Conservation (phyloP, 2,113 vertebrate species). For the Synchiropus splendidus region DNA sequence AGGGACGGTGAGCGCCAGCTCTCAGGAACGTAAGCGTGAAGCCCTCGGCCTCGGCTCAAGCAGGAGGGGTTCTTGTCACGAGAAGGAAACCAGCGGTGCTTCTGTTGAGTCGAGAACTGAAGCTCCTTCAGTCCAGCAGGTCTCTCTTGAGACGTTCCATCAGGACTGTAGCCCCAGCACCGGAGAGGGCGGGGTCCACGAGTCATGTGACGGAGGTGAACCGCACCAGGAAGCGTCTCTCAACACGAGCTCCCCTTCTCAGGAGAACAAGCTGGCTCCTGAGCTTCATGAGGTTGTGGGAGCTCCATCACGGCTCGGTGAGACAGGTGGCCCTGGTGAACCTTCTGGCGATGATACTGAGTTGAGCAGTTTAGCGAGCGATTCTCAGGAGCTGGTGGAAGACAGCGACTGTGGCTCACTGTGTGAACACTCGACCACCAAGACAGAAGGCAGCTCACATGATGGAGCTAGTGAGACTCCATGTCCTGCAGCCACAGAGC, state of each 20-base stretch:
- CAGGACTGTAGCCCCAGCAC: constrained; percentile 1
- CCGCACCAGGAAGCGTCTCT: constrained; percentile 4
- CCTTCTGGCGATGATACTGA: neutral
- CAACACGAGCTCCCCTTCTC: neutral
- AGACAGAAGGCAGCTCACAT: too few species aligned
- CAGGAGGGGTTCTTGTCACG: neutral
- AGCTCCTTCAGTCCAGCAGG: neutral
- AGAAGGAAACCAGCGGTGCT: constrained; percentile 4
- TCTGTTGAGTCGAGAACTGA: too few species aligned
- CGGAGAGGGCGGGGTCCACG: constrained; percentile 1
- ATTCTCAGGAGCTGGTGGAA: neutral
- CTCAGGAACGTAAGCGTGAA: too few species aligned
- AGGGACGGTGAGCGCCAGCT: too few species aligned
- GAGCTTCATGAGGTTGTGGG: constrained; percentile 27
- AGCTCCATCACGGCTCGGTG: constrained; percentile 1
- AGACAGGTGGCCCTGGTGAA: constrained; percentile 6
- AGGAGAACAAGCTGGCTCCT: constrained; percentile 12
- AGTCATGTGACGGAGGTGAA: constrained; percentile 18
- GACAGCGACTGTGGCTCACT: neutral
- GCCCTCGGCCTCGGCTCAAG: too few species aligned
- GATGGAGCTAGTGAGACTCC: constrained; percentile 37
- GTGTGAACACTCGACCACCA: constrained; percentile 12
- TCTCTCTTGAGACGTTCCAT: neutral
- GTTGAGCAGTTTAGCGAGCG: constrained; percentile 3
- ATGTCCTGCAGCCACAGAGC: constrained; percentile 43